These are phyloP conservation scores for Nineta flava DNA, from an alignment of 2,888 invertebrate species.

Conservation along the genomic window DNA sequence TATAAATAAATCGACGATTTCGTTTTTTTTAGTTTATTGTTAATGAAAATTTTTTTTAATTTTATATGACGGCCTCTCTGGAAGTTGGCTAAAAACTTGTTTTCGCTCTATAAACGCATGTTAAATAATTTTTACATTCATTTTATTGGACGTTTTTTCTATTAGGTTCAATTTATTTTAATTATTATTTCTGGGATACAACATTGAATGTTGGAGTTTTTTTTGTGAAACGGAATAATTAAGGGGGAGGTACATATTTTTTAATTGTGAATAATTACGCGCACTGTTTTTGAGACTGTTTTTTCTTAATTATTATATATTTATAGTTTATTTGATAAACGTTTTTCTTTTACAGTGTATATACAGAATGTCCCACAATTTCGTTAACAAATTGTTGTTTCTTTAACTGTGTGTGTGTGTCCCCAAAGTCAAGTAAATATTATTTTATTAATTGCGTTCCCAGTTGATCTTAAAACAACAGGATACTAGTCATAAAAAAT, in stretches of 20 bases:
- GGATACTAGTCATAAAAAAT: no score
- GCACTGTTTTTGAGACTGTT: slow-evolving; percentile 7
- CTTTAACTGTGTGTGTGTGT: no score
- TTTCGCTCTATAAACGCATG: no score
- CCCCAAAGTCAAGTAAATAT: no score
- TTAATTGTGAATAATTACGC: neutral
- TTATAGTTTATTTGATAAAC: neutral
- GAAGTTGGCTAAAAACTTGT: slow-evolving; percentile 2
- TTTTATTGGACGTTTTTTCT: neutral
- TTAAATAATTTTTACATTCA: neutral
- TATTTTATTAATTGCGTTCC: no score
- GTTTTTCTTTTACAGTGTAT: no score
- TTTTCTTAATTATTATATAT: neutral
- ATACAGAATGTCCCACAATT: no score
- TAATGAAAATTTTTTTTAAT: neutral
- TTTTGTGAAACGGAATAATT: neutral
- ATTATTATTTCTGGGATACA: neutral
- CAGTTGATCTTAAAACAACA: no score
- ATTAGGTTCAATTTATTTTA: neutral
- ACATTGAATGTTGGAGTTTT: slow-evolving; percentile 1
- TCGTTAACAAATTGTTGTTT: no score
- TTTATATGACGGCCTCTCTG: slow-evolving; percentile 6
- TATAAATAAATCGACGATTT: neutral
- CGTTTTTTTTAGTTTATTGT: neutral
- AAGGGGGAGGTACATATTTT: neutral